Conservation (phyloP, 2,797 vertebrate genomes). For the Poecilia picta region DNA sequence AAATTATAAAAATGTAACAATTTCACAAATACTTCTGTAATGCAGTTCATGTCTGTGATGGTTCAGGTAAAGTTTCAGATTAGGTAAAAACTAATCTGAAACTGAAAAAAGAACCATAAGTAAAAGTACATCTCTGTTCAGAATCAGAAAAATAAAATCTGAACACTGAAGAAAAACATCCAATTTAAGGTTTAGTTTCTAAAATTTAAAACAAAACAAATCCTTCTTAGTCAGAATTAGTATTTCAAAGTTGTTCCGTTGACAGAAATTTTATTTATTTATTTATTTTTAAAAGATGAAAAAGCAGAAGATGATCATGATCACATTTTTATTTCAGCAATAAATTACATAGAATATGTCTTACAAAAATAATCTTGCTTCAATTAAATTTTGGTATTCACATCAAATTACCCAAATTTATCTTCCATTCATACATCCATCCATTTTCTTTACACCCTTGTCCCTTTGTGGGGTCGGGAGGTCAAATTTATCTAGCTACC, state of each 20-base stretch:
- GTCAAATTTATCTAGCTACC: no score
- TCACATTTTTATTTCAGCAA: not conserved
- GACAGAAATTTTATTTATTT: not conserved
- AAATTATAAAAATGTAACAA: not conserved
- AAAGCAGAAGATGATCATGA: not conserved
- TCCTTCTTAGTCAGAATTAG: not conserved
- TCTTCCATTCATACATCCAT: no score
- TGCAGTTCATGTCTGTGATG: not conserved
- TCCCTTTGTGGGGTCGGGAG: no score
- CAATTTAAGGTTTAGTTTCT: not conserved
- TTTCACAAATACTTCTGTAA: not conserved
- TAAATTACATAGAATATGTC: not conserved
- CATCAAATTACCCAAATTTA: not conserved
- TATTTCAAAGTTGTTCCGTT: not conserved
- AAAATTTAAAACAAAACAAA: no score
- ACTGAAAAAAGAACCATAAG: not conserved
- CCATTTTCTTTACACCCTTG: no score
- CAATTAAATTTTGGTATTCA: not conserved
- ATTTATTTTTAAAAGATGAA: not conserved
- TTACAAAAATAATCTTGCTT: not conserved
- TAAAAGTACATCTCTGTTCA: not conserved
- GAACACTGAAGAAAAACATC: not conserved
- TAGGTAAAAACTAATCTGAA: not conserved
- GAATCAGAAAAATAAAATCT: not conserved
- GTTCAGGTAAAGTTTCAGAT: not conserved